Base-by-base conservation (phyloP, 2,797 vertebrate genomes). In the Sebastes aleutianus region DNA sequence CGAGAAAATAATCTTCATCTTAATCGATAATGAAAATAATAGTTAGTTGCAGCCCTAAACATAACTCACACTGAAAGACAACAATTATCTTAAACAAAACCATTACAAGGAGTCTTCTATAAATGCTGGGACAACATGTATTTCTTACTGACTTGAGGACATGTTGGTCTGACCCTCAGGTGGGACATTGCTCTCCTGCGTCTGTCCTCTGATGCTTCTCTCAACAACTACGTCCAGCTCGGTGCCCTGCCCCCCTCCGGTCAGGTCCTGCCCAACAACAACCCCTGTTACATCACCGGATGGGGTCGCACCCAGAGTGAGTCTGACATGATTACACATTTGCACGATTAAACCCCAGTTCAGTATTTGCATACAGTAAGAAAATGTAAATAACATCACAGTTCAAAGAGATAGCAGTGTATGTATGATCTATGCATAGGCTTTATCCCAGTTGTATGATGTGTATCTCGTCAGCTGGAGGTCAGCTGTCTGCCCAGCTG, bases 221-320 rank as follows among this genome's bases (percentile, higher is more conserved):
- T 99, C 50, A 97, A 97, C 95, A 86, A 4, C 83, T 75, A 96
- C 0, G 95, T 98, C 79, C 89, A 97, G 93, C 93, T 98, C 73
- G 97, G 80, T 0, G 29, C 66, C 13, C 95, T 99, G 87, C 97
- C 97, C 58, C 68, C 50, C 24, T 73, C 85, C 0, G 96, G 94
- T 6, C 85, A 95, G 88, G 43, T 97, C 88, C 96, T 98, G 91
- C n/a, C 96, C 87, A 80, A 98, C 92, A 87, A 96, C 87, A 94
- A 95, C 87, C 65, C 75, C 88, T 98, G 98, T 91, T 97, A 95
- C 94, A 96, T 99, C 95, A 95, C 91, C 0, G 98, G 98, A 93
- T 99, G 98, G 98, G 97, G 98, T 50, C 89, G 22, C 74, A 97
- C 97, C 85, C 84, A 76, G 85, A 97, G 97, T 98, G 91, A 97